phyloP scores from a whole-genome alignment of 2,888 invertebrate species.

The Rhamnusium bicolor region DNA sequence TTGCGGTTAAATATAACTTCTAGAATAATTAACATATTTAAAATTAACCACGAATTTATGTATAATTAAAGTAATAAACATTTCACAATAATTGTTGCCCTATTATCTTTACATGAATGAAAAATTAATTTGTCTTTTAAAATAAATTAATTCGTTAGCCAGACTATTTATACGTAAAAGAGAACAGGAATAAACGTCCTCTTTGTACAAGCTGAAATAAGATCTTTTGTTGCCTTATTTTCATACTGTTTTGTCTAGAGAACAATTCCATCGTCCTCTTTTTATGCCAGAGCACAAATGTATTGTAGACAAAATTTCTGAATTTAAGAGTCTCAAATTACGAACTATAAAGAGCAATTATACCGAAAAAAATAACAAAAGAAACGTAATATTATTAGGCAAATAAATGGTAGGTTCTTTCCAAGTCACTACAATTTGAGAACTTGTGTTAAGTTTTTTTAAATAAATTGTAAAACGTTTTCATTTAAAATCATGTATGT shows the following conservation, averaged over 20 bases:
- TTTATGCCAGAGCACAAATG: conserved; percentile 16
- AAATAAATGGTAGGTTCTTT: too few species aligned
- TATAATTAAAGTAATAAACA: conserved; percentile 50
- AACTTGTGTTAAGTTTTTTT: background rate
- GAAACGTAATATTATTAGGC: conserved; percentile 5
- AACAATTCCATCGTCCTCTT: conserved; percentile 51
- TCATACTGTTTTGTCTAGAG: conserved; percentile 61
- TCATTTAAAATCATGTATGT: background rate
- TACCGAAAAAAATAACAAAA: conserved; percentile 1
- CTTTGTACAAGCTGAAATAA: conserved; percentile 60
- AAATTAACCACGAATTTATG: conserved; percentile 35
- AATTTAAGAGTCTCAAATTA: conserved; percentile 26
- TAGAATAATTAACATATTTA: conserved; percentile 35
- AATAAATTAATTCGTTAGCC: conserved; percentile 58
- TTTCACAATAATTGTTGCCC: conserved; percentile 47
- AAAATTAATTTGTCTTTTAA: conserved; percentile 57
- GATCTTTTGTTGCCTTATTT: conserved; percentile 57
- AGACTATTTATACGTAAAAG: conserved; percentile 57
- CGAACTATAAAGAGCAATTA: background rate
- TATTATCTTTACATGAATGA: conserved; percentile 56
- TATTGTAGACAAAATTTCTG: conserved; percentile 29
- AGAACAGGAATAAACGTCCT: conserved; percentile 58
- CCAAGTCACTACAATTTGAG: background rate
- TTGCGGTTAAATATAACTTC: conserved; percentile 19
- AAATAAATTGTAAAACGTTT: background rate